Base-by-base conservation (phyloP, 2,888 invertebrate species). In the Ophion obscuratus region DNA sequence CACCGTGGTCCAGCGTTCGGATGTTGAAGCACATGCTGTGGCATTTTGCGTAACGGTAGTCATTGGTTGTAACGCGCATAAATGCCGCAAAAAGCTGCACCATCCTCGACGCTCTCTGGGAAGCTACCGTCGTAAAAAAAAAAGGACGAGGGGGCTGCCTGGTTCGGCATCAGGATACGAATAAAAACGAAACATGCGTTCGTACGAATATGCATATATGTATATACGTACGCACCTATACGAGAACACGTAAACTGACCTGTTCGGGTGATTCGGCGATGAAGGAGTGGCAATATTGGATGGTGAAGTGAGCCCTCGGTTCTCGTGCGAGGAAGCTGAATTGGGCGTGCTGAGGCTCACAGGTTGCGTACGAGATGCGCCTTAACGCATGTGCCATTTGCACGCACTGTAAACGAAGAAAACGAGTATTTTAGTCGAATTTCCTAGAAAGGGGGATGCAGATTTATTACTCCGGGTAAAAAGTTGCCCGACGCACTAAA, bases 311-410 rank as follows among this genome's bases (percentile, higher is more conserved):
- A 66, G 96, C 96, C 90, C 95, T 96, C 82, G 96, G 97, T 94
- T 96, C 96, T 92, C 96, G 95, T 24, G 97, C 97, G 90, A 97
- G 96, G 94, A 97, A 97, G 93, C 97, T 97, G 95, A 97, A 97
- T 94, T 97, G 96, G 89, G 96, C 95, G 94, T 96, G 95, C 91
- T 96, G 96, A 47, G 97, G 96, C 94, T 97, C 97, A 96, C 97
- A 97, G 92, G 97, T 97, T 91, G 97, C 97, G 95, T 97, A 97
- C 91, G 97, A 97, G 92, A 98, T 97, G 94, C 98, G 96, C 91
- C 97, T 96, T 92, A 97, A 95, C 93, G 97, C 97, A 95, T 97
- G 97, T 91, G 97, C 97, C 97, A 97, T 97, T 95, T 97, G 96
- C 94, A 97, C 97, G 93, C 95, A 96, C 97, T 97, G 96, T 1